Evolutionary conservation across 2,888 invertebrate genomes (phyloP).

Genomic region (Metacarcinus magister): DNA sequence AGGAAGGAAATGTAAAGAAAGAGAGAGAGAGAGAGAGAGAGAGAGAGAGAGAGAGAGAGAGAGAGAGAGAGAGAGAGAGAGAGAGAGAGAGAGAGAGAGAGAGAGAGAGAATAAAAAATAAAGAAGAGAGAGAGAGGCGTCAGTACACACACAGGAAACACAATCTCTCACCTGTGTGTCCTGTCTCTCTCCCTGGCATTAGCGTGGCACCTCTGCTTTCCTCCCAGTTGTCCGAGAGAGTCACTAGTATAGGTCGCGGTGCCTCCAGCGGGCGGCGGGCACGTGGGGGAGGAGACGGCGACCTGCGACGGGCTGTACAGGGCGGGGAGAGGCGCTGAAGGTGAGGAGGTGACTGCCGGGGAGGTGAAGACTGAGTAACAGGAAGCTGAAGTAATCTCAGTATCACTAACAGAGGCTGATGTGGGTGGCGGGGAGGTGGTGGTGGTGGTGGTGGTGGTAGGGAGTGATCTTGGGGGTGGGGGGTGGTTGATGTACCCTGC

Average conservation of each 20-base stretch:
- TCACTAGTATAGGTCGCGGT: conserved; percentile 45
- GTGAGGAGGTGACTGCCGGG: not conserved
- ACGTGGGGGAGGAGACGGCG: conserved; percentile 23
- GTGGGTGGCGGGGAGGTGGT: not conserved
- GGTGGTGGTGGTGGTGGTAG: not conserved
- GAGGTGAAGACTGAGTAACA: conserved; percentile 35
- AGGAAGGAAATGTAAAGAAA: not conserved
- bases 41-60: not conserved
- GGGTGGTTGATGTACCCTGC: conserved; percentile 43
- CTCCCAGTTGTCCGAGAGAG: conserved; percentile 62
- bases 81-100: not conserved
- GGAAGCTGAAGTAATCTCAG: not conserved
- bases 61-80: not conserved
- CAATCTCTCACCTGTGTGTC: conserved; percentile 90
- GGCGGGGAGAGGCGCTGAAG: conserved; percentile 30
- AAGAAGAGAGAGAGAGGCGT: not conserved
- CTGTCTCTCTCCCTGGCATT: conserved; percentile 93
- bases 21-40: not conserved
- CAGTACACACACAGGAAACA: not conserved
- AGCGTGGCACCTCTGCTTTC: conserved; percentile 89
- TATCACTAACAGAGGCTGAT: not conserved
- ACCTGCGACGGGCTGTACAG: conserved; percentile 22
- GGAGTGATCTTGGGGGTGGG: conserved; percentile 19
- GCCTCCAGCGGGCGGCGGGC: not conserved
- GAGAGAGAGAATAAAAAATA: not conserved